A percentile compares a stretch with the other conserved stretches of the same genome.
Evolutionary conservation across 2,888 invertebrate species (phyloP).

Genomic region (Dolomedes plantarius): DNA sequence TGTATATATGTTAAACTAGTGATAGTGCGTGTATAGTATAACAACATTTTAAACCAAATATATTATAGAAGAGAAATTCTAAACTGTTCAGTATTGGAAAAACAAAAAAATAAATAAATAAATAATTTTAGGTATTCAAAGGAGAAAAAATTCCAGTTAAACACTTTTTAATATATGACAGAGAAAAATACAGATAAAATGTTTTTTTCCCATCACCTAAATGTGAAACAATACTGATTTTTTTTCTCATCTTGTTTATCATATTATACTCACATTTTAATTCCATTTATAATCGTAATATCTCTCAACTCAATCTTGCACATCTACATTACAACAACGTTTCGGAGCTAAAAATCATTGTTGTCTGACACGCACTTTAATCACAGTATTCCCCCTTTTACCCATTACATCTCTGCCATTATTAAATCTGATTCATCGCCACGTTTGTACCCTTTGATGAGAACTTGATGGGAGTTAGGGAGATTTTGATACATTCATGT

Average conservation of each 20-base stretch:
- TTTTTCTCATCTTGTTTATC: not conserved
- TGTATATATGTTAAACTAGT: too few species aligned
- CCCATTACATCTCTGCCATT: not conserved
- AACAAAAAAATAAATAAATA: too few species aligned
- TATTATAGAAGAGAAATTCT: too few species aligned
- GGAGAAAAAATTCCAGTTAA: too few species aligned
- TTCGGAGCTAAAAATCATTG: not conserved
- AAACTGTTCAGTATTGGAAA: too few species aligned
- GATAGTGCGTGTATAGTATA: too few species aligned
- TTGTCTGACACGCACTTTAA: not conserved
- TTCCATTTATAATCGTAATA: not conserved
- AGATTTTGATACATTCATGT: constrained; percentile 18
- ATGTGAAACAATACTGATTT: not conserved
- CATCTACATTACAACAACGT: not conserved
- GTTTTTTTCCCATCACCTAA: too few species aligned
- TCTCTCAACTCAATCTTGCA: not conserved
- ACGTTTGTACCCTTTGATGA: not conserved
- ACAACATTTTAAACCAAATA: too few species aligned
- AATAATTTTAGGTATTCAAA: too few species aligned
- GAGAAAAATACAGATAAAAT: too few species aligned
- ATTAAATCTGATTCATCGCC: constrained; percentile 13
- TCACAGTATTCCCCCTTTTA: not conserved
- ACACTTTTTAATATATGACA: too few species aligned
- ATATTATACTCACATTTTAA: not conserved
- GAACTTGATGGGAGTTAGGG: constrained; percentile 1